Base-by-base conservation (phyloP, 2,113 vertebrate genomes). In the Labrus mixtus region DNA sequence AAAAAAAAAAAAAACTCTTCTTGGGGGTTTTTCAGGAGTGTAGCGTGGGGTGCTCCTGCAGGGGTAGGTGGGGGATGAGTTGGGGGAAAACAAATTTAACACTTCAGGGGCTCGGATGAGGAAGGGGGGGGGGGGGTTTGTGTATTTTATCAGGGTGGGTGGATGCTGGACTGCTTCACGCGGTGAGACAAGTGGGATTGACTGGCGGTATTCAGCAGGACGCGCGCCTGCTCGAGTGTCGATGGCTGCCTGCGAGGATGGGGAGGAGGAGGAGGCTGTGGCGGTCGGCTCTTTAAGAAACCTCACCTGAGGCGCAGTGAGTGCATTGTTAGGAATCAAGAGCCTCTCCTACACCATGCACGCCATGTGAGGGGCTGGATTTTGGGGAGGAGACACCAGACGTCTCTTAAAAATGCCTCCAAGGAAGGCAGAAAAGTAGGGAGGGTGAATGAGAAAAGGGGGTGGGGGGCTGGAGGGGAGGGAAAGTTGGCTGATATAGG, bases 131-230 rank as follows among this genome's bases (percentile, higher is more conserved):
- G 62, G 58, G 65, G 36, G 75, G 76, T 78, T 66, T 90, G 76
- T 84, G 81, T 84, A 82, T 87, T 91, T 90, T 95, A 93, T 95
- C 94, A 91, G 93, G 48, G 93, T 92, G 88, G 91, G 87, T 79
- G 83, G 93, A 93, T 88, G 88, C 91, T 93, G 93, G 93, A 92
- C 92, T 64, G 86, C 91, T 91, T 89, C 94, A 93, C 73, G 89
- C 83, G 57, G 92, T 80, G 93, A 95, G 91, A 94, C 93, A 93
- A 95, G 93, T 93, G 91, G 90, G 91, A 89, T 90, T 92, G 91
- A 93, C 90, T 92, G 86, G 83, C 80, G 81, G 87, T 91, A 91
- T 93, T 94, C 93, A 92, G 84, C 85, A 78, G 89, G 85, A 92
- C 48, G 82, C 76, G 10, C 2, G 68, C 78, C 76, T 74, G 83